Evolutionary conservation across 2,113 vertebrate species (phyloP).

Genomic region (Coryphaenoides rupestris): DNA sequence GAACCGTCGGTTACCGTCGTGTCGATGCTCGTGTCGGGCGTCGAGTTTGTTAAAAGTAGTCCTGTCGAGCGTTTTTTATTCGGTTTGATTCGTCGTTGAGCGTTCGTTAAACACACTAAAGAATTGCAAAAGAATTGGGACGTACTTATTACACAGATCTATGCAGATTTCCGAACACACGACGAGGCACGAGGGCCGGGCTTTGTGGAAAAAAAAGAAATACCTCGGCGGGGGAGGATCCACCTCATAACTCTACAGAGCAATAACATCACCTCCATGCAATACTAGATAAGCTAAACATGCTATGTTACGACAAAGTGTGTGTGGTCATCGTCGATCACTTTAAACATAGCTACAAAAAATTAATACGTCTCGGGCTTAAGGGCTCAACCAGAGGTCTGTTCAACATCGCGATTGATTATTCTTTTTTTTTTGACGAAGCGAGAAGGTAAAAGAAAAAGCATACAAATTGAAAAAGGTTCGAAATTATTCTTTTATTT

Average conservation of each 20-base stretch:
- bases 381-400: slow-evolving; percentile 60
- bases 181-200: slow-evolving; percentile 42
- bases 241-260: slow-evolving; percentile 57
- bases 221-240: slow-evolving; percentile 31
- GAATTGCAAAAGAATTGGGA: too few species aligned
- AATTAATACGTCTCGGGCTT: slow-evolving; percentile 36
- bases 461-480: background rate
- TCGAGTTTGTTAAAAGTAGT: background rate
- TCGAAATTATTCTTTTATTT: too few species aligned
- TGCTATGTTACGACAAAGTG: slow-evolving; percentile 33
- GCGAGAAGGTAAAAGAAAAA: slow-evolving; percentile 36
- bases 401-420: slow-evolving; percentile 25
- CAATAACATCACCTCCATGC: slow-evolving; percentile 60
- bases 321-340: slow-evolving; percentile 13
- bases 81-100: background rate
- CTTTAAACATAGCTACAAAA: slow-evolving; percentile 28
- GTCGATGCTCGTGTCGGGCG: background rate
- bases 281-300: slow-evolving; percentile 57
- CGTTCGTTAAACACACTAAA: too few species aligned
- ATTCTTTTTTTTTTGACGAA: slow-evolving; percentile 6
- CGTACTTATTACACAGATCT: too few species aligned
- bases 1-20: background rate
- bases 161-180: slow-evolving; percentile 22
- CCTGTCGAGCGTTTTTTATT: background rate
- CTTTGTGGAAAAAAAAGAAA: background rate